Conservation (phyloP, 2,888 invertebrate genomes). For the Nymphalis urticae region DNA sequence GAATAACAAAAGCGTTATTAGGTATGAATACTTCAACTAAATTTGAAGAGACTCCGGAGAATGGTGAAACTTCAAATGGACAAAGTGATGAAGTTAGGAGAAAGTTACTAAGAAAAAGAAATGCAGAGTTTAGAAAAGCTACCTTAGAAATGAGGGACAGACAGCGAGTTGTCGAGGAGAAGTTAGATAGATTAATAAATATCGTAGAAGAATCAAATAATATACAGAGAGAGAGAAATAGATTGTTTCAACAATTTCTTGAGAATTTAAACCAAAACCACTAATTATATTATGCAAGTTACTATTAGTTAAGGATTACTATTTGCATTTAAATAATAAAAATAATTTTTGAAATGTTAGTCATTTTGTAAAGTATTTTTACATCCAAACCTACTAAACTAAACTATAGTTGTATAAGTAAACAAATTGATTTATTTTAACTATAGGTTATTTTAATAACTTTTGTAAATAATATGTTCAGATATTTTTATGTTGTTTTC, state of each 20-base stretch:
- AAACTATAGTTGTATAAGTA: too few species aligned
- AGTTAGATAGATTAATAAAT: constrained; percentile 71
- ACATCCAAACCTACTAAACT: too few species aligned
- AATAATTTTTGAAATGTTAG: not conserved
- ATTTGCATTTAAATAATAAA: not conserved
- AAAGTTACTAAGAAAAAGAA: constrained; percentile 57
- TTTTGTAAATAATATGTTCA: too few species aligned
- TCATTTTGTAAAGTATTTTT: too few species aligned
- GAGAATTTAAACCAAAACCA: constrained; percentile 57
- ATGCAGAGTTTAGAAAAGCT: constrained; percentile 66
- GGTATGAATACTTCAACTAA: constrained; percentile 56
- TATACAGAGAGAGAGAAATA: constrained; percentile 72
- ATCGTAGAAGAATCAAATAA: constrained; percentile 75
- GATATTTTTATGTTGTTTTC: too few species aligned
- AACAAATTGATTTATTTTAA: too few species aligned
- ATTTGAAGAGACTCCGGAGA: constrained; percentile 50
- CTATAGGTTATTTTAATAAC: too few species aligned
- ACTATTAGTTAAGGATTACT: not conserved
- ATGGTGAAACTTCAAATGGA: constrained; percentile 53
- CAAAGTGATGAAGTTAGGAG: constrained; percentile 59
- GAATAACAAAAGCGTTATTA: constrained; percentile 63
- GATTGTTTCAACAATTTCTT: constrained; percentile 68
- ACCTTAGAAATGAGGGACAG: constrained; percentile 71
- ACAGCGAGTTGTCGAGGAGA: constrained; percentile 69
- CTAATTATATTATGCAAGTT: not conserved